Conservation (phyloP, 2,888 invertebrate species). For the Melanostoma mellinum region DNA sequence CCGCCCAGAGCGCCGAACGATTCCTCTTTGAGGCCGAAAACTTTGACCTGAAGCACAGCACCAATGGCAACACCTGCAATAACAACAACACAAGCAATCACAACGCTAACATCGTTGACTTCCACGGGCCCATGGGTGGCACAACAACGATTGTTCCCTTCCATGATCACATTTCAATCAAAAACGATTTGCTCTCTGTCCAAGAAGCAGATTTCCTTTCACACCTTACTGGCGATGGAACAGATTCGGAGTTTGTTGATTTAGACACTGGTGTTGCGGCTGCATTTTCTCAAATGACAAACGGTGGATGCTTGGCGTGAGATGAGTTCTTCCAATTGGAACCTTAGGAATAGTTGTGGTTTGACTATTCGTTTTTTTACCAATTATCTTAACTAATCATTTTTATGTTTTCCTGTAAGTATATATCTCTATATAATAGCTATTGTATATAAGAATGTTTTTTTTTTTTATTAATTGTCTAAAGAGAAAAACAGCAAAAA, state of each 20-base stretch:
- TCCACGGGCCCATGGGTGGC: constrained; percentile 75
- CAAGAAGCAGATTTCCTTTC: constrained; percentile 79
- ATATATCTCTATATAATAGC: constrained; percentile 34
- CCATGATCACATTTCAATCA: constrained; percentile 80
- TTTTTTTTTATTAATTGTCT: constrained; percentile 27
- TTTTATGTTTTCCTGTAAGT: constrained; percentile 51
- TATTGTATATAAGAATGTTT: constrained; percentile 38
- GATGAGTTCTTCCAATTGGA: constrained; percentile 74
- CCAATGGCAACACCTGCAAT: constrained; percentile 74
- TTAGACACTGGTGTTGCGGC: constrained; percentile 80
- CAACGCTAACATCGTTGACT: constrained; percentile 75
- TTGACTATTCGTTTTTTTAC: constrained; percentile 60
- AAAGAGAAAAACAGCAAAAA: constrained; percentile 32
- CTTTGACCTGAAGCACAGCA: constrained; percentile 80
- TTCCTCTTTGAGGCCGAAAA: constrained; percentile 81
- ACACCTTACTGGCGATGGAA: constrained; percentile 77
- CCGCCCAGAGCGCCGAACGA: constrained; percentile 81
- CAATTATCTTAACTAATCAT: constrained; percentile 66
- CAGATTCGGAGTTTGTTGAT: constrained; percentile 81
- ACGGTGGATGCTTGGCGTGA: constrained; percentile 81
- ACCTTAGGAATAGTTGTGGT: constrained; percentile 62
- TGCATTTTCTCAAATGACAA: constrained; percentile 79
- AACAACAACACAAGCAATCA: constrained; percentile 75
- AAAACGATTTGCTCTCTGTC: constrained; percentile 77
- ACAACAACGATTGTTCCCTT: constrained; percentile 77